Evolutionary conservation across 2,797 vertebrate species (phyloP).

Genomic region (Acrossocheilus fasciatus): DNA sequence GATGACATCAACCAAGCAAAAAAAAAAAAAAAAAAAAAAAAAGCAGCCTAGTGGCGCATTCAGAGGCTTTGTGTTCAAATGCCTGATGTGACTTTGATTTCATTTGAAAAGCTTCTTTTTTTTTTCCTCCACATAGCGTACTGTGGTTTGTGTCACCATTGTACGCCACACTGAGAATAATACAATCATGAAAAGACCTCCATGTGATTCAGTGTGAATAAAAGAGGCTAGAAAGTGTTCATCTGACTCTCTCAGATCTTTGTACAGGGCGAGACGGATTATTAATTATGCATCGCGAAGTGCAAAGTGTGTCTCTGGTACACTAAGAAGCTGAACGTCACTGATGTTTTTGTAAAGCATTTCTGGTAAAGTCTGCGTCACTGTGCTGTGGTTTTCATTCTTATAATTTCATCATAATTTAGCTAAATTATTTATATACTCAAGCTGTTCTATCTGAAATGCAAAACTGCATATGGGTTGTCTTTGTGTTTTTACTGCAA

Average conservation of each 20-base stretch:
- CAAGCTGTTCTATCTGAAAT: neutral
- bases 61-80: constrained; percentile 9
- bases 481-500: neutral
- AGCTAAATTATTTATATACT: neutral
- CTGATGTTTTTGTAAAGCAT: neutral
- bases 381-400: neutral
- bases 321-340: neutral
- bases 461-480: neutral
- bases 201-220: neutral
- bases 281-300: constrained; percentile 28
- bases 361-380: neutral
- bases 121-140: neutral
- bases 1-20: constrained; percentile 28
- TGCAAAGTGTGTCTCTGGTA: neutral
- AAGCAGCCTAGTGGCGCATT: neutral
- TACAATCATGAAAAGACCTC: constrained; percentile 22
- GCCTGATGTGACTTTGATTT: constrained; percentile 28
- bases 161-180: constrained; percentile 20
- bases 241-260: constrained; percentile 20
- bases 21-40: neutral
- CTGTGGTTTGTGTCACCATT: constrained; percentile 10
- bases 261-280: neutral
- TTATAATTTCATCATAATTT: neutral
- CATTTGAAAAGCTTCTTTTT: constrained; percentile 18
- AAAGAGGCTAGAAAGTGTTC: neutral